These are phyloP conservation scores for Neodon shergylaensis DNA, from an alignment of 2,113 vertebrate genomes.

Conservation along the genomic window DNA sequence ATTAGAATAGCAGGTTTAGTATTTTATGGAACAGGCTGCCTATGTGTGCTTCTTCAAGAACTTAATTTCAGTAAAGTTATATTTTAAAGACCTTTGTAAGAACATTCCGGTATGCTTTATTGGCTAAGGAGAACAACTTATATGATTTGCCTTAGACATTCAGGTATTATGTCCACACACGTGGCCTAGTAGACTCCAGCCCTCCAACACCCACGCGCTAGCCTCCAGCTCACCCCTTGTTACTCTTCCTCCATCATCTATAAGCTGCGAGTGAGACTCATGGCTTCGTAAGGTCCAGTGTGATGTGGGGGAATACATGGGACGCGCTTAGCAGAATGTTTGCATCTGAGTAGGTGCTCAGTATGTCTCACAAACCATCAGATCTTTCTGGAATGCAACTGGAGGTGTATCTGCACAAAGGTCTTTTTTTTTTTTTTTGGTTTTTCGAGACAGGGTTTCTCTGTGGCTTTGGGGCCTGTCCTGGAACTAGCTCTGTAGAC, in stretches of 20 bases:
- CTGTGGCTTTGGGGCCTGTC: too few species aligned
- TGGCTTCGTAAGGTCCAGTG: neutral
- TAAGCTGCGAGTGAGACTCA: neutral
- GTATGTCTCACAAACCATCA: neutral
- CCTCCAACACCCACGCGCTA: neutral
- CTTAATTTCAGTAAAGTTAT: neutral
- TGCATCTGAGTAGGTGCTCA: neutral
- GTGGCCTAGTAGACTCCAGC: neutral
- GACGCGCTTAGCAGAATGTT: neutral
- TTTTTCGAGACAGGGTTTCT: too few species aligned
- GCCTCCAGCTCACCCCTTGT: neutral
- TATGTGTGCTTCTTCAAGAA: neutral
- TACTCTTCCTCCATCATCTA: neutral
- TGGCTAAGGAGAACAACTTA: neutral
- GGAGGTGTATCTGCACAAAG: neutral
- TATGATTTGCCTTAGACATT: neutral
- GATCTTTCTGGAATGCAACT: neutral
- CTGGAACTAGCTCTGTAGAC: too few species aligned
- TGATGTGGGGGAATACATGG: neutral
- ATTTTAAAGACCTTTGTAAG: neutral
- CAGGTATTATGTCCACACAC: neutral
- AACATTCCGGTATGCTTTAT: neutral
- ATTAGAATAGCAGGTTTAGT: neutral
- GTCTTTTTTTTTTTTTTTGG: too few species aligned
- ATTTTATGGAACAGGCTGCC: neutral